phyloP scores from a whole-genome alignment of 1,140 invertebrate genomes.

The Mycetomoellerius zeteki region DNA sequence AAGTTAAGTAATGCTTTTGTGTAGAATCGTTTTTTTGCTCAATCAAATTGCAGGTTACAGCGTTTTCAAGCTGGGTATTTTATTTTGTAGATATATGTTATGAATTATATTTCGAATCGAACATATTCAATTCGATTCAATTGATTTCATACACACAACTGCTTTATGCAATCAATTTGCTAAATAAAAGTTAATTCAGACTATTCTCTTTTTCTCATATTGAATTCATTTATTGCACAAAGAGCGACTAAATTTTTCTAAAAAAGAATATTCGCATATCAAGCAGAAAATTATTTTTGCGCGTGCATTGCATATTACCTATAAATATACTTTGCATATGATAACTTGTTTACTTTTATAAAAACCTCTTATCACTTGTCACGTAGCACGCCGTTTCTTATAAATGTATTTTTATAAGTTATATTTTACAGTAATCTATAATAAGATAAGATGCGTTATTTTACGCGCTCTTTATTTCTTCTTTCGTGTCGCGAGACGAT shows the following conservation, averaged over 20 bases:
- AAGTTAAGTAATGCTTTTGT: background rate
- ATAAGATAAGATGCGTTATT: slow-evolving; percentile 52
- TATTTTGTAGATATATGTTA: background rate
- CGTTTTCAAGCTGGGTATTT: background rate
- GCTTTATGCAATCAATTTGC: slow-evolving; percentile 7
- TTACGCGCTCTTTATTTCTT: slow-evolving; percentile 38
- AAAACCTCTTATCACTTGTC: background rate
- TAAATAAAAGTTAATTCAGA: background rate
- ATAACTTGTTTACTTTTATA: background rate
- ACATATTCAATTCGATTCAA: too few species aligned
- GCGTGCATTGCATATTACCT: background rate
- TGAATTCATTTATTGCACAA: background rate
- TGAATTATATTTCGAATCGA: slow-evolving; percentile 4
- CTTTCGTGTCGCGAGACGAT: background rate
- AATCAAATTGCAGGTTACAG: background rate
- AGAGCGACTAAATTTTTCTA: background rate
- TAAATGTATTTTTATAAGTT: slow-evolving; percentile 56
- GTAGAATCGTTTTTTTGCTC: background rate
- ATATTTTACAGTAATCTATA: too few species aligned
- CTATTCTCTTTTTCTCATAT: background rate
- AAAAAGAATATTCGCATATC: background rate
- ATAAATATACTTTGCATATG: background rate
- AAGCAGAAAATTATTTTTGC: background rate
- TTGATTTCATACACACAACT: background rate
- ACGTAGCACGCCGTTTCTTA: slow-evolving; percentile 14